Evolutionary conservation across 2,888 invertebrate genomes (phyloP).

Genomic region (Drosophila multiciliata): DNA sequence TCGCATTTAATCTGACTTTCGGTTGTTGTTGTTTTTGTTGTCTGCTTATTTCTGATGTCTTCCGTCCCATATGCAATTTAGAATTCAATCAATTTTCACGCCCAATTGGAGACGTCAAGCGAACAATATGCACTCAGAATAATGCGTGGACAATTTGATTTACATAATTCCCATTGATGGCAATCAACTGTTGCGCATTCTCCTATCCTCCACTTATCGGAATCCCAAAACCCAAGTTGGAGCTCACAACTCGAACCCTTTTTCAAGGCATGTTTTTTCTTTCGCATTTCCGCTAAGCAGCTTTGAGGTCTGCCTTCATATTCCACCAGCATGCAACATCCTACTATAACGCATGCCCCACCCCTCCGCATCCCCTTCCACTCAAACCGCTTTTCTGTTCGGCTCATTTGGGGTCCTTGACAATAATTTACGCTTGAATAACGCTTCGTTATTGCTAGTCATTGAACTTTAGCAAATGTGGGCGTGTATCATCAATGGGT

Average conservation of each 20-base stretch:
- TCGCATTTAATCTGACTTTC: background rate
- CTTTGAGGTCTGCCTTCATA: slow-evolving; percentile 15
- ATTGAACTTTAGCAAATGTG: slow-evolving; percentile 72
- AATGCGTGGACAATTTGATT: slow-evolving; percentile 72
- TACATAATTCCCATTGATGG: slow-evolving; percentile 72
- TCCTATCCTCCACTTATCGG: background rate
- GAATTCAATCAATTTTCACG: slow-evolving; percentile 49
- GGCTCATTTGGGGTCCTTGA: slow-evolving; percentile 44
- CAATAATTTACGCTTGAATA: slow-evolving; percentile 74
- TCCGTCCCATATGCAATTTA: slow-evolving; percentile 8
- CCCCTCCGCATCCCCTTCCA: background rate
- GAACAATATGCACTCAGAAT: slow-evolving; percentile 56
- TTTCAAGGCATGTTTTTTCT: slow-evolving; percentile 43
- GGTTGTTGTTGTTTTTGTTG: background rate
- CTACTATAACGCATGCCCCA: background rate
- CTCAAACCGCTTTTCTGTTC: slow-evolving; percentile 11
- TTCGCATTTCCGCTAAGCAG: slow-evolving; percentile 56
- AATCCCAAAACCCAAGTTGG: slow-evolving; percentile 1
- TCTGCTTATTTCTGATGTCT: background rate
- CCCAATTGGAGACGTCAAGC: slow-evolving; percentile 57
- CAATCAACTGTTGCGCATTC: slow-evolving; percentile 70
- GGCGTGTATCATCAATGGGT: slow-evolving; percentile 27
- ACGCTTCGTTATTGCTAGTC: slow-evolving; percentile 69
- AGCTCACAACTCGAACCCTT: slow-evolving; percentile 37
- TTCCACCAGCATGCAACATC: background rate